Percentiles rank a stretch among this genome's conserved stretches.
These are phyloP conservation scores for Zoanthus sansibaricus DNA, from an alignment of 92 coral and sea anemone genomes.

Conservation along the genomic window DNA sequence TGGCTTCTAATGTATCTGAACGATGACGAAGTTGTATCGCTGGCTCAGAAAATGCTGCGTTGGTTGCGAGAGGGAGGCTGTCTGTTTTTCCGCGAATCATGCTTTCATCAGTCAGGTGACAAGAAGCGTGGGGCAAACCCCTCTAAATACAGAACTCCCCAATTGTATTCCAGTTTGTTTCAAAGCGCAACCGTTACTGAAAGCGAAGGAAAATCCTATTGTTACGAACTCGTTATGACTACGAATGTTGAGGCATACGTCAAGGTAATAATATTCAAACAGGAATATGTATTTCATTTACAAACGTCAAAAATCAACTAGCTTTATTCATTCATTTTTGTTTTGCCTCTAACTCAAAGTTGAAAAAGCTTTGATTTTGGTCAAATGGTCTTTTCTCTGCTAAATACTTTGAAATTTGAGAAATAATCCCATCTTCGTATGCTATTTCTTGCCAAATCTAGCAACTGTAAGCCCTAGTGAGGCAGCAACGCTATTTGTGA, in stretches of 20 bases:
- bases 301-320: no score
- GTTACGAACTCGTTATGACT: constrained; percentile 62
- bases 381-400: no score
- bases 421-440: no score
- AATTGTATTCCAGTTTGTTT: constrained; percentile 63
- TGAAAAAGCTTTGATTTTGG: no score
- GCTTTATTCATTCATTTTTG: no score
- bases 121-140: constrained; percentile 74
- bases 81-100: constrained; percentile 83
- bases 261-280: constrained; percentile 46
- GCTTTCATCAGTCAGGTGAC: constrained; percentile 80
- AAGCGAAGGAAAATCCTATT: constrained; percentile 33
- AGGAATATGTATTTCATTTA: neutral
- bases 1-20: constrained; percentile 86
- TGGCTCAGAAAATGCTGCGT: constrained; percentile 72
- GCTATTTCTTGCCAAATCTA: no score
- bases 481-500: no score
- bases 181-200: constrained; percentile 53
- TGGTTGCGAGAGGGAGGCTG: constrained; percentile 72
- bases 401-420: no score
- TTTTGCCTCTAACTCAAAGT: no score
- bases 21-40: constrained; percentile 69
- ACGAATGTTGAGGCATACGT: constrained; percentile 76
- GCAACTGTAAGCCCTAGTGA: no score
- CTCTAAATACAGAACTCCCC: constrained; percentile 76